Evolutionary conservation across 2,888 invertebrate species (phyloP).

Genomic region (Chrysodeixis includens): DNA sequence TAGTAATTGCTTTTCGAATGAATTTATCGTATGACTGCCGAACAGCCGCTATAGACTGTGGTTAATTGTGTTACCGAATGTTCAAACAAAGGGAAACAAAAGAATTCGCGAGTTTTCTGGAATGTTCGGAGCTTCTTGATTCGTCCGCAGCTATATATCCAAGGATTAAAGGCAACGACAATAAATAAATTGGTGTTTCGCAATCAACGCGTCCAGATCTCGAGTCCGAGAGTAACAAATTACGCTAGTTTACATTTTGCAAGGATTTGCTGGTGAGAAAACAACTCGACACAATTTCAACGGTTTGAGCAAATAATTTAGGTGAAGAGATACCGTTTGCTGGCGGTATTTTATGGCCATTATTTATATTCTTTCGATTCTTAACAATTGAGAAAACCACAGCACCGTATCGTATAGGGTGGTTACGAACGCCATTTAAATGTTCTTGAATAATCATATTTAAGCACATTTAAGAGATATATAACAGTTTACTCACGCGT

Average conservation of each 20-base stretch:
- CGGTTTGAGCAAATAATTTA: conserved; percentile 45
- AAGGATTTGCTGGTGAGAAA: conserved; percentile 45
- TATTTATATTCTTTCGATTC: not conserved
- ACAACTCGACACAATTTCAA: conserved; percentile 45
- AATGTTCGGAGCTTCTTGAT: conserved; percentile 35
- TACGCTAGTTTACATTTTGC: conserved; percentile 56
- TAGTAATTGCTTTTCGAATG: not conserved
- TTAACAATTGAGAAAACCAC: not conserved
- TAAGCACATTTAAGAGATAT: too few relatives aligned
- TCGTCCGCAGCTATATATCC: conserved; percentile 51
- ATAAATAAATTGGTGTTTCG: conserved; percentile 62
- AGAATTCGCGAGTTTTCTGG: not conserved
- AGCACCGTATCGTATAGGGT: not conserved
- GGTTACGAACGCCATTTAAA: not conserved
- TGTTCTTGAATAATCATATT: too few relatives aligned
- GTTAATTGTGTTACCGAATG: not conserved
- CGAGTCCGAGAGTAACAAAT: conserved; percentile 54
- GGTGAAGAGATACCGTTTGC: conserved; percentile 42
- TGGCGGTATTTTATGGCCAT: conserved; percentile 20
- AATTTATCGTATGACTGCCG: not conserved
- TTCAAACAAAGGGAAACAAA: not conserved
- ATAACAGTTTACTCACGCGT: too few relatives aligned
- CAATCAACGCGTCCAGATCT: conserved; percentile 61
- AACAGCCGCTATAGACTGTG: not conserved
- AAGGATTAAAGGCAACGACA: conserved; percentile 55